Percentiles rank a stretch among this genome's conserved stretches.
These are phyloP conservation scores for Pithecia hirsuta DNA, from an alignment of 2,797 vertebrate genomes.

Conservation along the genomic window DNA sequence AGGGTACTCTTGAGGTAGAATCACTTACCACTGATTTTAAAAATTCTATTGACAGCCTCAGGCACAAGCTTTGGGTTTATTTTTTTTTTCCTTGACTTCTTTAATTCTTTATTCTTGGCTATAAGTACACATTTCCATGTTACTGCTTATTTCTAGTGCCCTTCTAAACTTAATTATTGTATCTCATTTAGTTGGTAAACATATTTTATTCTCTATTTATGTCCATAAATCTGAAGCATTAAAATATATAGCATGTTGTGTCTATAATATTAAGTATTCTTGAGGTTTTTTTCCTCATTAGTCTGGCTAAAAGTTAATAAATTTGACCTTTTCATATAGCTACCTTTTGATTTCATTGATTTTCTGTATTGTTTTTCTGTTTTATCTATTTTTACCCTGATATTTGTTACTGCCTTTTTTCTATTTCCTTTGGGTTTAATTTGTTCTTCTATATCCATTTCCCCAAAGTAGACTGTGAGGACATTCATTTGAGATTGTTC, in stretches of 20 bases:
- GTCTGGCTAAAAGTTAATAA: neutral
- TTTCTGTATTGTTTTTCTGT: neutral
- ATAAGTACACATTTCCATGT: neutral
- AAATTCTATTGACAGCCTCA: neutral
- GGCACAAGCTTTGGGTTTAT: neutral
- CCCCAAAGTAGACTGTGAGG: neutral
- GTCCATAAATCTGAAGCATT: slow-evolving; percentile 19
- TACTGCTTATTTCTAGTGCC: neutral
- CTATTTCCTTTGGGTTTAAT: neutral
- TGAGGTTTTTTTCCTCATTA: neutral
- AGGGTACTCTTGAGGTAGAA: neutral
- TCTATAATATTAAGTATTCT: neutral
- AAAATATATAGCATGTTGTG: neutral
- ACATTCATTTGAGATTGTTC: neutral
- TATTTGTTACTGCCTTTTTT: neutral
- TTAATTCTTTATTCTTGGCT: slow-evolving; percentile 1
- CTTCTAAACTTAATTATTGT: neutral
- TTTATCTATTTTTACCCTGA: neutral
- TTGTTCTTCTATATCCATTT: neutral
- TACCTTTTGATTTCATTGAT: neutral
- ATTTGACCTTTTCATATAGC: neutral
- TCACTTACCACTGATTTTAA: neutral
- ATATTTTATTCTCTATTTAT: neutral
- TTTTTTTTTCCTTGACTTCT: neutral
- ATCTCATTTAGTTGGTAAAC: neutral